phyloP scores from a whole-genome alignment of 2,888 invertebrate species.

The Drosophila merina region DNA sequence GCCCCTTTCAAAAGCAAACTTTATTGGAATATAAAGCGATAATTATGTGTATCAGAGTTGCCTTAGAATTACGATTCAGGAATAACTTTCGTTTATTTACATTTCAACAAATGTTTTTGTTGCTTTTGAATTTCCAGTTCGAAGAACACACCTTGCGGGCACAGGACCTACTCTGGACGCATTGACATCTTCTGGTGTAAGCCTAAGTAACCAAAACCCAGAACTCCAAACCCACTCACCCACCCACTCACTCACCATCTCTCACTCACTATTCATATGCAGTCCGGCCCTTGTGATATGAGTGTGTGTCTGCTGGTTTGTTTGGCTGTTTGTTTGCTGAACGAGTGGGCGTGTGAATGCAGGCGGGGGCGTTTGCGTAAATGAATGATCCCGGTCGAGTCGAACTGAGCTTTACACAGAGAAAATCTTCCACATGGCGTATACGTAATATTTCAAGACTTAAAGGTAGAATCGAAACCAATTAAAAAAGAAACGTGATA shows the following conservation, averaged over 20 bases:
- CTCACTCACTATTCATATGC: slow-evolving; percentile 72
- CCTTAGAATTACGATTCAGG: too few relatives aligned
- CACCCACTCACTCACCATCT: slow-evolving; percentile 56
- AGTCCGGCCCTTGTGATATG: slow-evolving; percentile 52
- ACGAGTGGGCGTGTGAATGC: slow-evolving; percentile 66
- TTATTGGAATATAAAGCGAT: slow-evolving; percentile 23
- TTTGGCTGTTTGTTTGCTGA: slow-evolving; percentile 55
- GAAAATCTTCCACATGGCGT: background rate
- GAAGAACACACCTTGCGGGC: too few relatives aligned
- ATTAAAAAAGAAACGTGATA: too few relatives aligned
- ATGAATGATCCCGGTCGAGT: slow-evolving; percentile 69
- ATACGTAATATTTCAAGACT: background rate
- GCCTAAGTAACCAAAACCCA: slow-evolving; percentile 30
- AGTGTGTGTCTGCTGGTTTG: slow-evolving; percentile 35
- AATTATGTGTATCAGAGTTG: slow-evolving; percentile 5
- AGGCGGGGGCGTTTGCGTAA: slow-evolving; percentile 66
- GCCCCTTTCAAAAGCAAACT: slow-evolving; percentile 14
- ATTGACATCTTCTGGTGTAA: slow-evolving; percentile 1
- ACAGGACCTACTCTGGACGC: slow-evolving; percentile 20
- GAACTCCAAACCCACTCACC: slow-evolving; percentile 45
- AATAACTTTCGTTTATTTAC: too few relatives aligned
- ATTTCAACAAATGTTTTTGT: too few relatives aligned
- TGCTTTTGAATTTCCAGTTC: background rate
- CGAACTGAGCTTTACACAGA: slow-evolving; percentile 29
- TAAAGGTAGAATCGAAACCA: too few relatives aligned